Base-by-base conservation (phyloP, 1,140 invertebrate species). In the Cydia splendana region DNA sequence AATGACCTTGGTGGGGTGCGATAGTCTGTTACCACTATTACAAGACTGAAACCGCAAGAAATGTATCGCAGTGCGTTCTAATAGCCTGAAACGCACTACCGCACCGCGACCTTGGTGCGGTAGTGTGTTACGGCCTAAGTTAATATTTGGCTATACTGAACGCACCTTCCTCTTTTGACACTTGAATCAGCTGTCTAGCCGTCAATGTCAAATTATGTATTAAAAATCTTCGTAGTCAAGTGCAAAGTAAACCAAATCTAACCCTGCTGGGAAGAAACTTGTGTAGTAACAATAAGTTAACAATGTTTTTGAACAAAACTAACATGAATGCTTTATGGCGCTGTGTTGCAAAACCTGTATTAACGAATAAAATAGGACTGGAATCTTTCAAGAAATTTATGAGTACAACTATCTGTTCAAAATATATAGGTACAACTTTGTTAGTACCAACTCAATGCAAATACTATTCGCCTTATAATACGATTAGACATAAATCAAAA, bases 401-500 rank as follows among this genome's bases (percentile, higher is more conserved):
- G 15, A 81, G 80, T 38, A 77, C 57, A 74, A 18, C 77, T 24
- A n/a, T 79, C 0, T 76, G 77, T 75, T 71, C 67, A 9, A 79
- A 81, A 76, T 78, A 83, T 76, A 67, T 81, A 80, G 79, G 83
- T 75, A 84, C 81, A 81, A 81, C 78, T 80, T 81, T 79, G 51
- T 76, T 45, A 18, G 24, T 53, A 30, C 34, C 78, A 3, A 57
- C 69, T 76, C 38, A 73, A 24, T 30, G 74, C 65, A 75, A 76
- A 45, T 28, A 42, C 62, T 77, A 75, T 79, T 75, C 71, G 10
- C 51, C 24, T 30, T 77, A 76, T 75, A 78, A 77, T 74, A 20
- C 73, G 30, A 62, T 79, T 62, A 80, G 86, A n/a, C 77, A 78
- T 48, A 89, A 88, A 82, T 87, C 87, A 13, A 87, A 87, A 78